Percentiles rank a stretch among this genome's conserved stretches.
Conservation (phyloP, 2,888 invertebrate species). For the Archips xylosteana region DNA sequence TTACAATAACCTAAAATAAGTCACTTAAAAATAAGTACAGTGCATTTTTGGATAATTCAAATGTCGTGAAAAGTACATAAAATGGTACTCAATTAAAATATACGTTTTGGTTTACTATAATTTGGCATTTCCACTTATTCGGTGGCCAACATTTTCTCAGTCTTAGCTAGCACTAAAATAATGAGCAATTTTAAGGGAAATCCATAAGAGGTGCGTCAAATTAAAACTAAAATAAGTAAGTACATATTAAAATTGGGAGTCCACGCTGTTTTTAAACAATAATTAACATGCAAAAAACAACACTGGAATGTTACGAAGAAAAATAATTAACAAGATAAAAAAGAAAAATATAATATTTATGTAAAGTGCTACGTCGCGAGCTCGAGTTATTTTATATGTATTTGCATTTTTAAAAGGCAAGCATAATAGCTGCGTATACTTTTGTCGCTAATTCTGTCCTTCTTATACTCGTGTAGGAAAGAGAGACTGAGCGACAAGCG, state of each 20-base stretch:
- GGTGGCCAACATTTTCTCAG: slow-evolving; percentile 59
- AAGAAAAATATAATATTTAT: background rate
- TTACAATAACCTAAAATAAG: slow-evolving; percentile 19
- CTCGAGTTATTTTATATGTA: background rate
- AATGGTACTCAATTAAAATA: slow-evolving; percentile 43
- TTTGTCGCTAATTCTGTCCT: background rate
- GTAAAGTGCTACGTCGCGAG: slow-evolving; percentile 5
- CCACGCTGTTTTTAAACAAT: slow-evolving; percentile 18
- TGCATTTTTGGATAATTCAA: slow-evolving; percentile 40
- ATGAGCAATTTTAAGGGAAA: slow-evolving; percentile 47
- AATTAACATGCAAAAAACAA: slow-evolving; percentile 33
- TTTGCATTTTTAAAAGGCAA: background rate
- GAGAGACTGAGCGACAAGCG: background rate
- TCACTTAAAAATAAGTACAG: slow-evolving; percentile 33
- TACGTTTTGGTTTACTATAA: slow-evolving; percentile 61
- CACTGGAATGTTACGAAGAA: slow-evolving; percentile 42
- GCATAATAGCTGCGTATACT: background rate
- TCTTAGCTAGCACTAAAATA: slow-evolving; percentile 50
- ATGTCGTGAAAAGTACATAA: slow-evolving; percentile 15
- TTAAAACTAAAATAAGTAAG: slow-evolving; percentile 28
- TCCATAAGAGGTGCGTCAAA: slow-evolving; percentile 21
- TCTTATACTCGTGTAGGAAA: background rate
- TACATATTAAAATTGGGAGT: slow-evolving; percentile 35
- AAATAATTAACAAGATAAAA: slow-evolving; percentile 25
- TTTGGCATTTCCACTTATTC: slow-evolving; percentile 63